Conservation (phyloP, 92 coral and sea anemone genomes). For the Epizoanthus rinbou region DNA sequence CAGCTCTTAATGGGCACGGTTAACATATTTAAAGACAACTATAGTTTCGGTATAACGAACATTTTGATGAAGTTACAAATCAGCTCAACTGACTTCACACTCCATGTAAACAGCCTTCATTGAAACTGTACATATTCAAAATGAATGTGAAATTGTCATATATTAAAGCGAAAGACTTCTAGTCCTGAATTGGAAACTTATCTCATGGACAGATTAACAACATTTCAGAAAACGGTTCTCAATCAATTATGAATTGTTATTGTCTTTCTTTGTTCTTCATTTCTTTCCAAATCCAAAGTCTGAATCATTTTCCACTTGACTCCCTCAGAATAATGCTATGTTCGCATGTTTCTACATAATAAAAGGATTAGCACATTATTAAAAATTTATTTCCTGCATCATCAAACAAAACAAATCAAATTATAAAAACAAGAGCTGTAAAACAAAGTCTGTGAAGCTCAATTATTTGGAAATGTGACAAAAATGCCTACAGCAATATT, state of each 20-base stretch:
- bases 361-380: conserved; percentile 3
- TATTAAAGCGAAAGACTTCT: too few relatives aligned
- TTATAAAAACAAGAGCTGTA: not conserved
- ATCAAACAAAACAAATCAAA: not conserved
- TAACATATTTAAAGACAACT: not conserved
- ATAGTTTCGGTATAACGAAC: too few relatives aligned
- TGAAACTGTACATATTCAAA: too few relatives aligned
- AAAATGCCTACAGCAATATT: not conserved
- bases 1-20: not conserved
- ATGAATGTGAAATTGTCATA: too few relatives aligned
- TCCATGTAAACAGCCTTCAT: too few relatives aligned
- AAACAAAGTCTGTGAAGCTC: not conserved
- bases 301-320: conserved; percentile 9
- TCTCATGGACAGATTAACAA: too few relatives aligned
- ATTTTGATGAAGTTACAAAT: too few relatives aligned
- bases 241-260: not conserved
- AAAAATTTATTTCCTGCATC: conserved; percentile 19
- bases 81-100: too few relatives aligned
- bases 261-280: conserved; percentile 6
- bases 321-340: not conserved
- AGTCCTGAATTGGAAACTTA: too few relatives aligned
- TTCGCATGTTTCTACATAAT: not conserved
- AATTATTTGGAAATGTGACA: conserved; percentile 4
- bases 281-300: not conserved
- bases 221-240: conserved; percentile 1